Evolutionary conservation across 2,113 vertebrate species (phyloP).

Genomic region (Eurypyga helias): DNA sequence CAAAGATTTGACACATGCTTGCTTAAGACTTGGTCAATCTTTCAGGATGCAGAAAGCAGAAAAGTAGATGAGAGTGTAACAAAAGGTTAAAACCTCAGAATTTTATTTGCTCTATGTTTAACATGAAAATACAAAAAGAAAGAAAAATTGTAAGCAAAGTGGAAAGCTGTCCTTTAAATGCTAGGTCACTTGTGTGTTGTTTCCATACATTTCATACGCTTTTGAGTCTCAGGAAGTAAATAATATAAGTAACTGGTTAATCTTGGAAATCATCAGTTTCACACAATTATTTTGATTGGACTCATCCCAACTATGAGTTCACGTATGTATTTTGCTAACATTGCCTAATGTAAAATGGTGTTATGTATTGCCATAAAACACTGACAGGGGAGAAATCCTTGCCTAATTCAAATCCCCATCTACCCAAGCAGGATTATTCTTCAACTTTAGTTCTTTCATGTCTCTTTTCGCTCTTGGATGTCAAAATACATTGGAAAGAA

Average conservation of each 20-base stretch:
- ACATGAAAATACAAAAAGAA: background rate
- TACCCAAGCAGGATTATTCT: background rate
- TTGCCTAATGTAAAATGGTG: background rate
- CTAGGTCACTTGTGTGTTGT: background rate
- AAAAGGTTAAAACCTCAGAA: background rate
- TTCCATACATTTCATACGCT: background rate
- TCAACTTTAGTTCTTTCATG: background rate
- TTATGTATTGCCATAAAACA: background rate
- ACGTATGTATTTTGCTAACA: fast-evolving
- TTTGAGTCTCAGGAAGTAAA: background rate
- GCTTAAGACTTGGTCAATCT: background rate
- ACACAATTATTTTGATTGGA: background rate
- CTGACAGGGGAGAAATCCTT: background rate
- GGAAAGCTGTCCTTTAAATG: background rate
- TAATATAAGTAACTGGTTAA: background rate
- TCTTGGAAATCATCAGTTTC: background rate
- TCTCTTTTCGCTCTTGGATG: background rate
- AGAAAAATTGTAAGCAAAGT: background rate
- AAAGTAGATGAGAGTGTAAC: background rate
- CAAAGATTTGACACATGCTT: fast-evolving
- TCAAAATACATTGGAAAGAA: background rate
- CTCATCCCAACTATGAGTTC: background rate
- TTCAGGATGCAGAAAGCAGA: background rate
- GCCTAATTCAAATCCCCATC: background rate
- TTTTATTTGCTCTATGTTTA: background rate